phyloP scores from a whole-genome alignment of 2,797 vertebrate species.

The Petrocephalus sullivani region DNA sequence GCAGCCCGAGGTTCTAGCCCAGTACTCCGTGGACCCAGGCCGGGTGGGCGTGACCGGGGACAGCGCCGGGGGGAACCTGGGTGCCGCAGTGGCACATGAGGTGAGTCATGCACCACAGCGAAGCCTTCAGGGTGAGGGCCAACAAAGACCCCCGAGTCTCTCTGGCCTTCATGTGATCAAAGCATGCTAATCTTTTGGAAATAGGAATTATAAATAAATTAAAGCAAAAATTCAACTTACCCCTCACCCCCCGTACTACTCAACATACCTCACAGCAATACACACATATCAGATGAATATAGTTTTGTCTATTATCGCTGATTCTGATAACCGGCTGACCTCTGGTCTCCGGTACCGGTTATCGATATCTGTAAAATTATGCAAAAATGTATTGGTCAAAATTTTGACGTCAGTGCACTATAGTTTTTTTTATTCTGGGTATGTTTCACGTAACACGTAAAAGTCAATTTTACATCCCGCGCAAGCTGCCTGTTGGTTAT shows the following conservation, averaged over 20 bases:
- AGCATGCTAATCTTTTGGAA: background rate
- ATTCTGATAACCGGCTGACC: background rate
- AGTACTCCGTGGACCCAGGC: slow-evolving; percentile 69
- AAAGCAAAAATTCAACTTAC: no score
- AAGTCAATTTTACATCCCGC: background rate
- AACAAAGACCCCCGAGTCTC: slow-evolving; percentile 62
- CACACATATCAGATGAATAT: background rate
- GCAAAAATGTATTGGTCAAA: background rate
- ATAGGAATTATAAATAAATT: background rate
- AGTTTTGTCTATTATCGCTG: background rate
- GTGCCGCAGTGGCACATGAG: slow-evolving; percentile 83
- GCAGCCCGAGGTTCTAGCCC: slow-evolving; percentile 61
- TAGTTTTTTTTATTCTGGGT: background rate
- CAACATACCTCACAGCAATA: background rate
- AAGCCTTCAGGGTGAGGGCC: slow-evolving; percentile 53
- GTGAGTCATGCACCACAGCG: slow-evolving; percentile 45
- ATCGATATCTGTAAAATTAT: background rate
- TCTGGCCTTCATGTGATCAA: background rate
- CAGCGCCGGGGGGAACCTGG: slow-evolving; percentile 90
- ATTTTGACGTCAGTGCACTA: background rate
- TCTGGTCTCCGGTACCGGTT: background rate
- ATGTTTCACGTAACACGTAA: background rate
- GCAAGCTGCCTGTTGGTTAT: background rate
- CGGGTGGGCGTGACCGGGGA: slow-evolving; percentile 85
- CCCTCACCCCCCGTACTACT: background rate